These are phyloP conservation scores for Dermatophagoides farinae DNA, from an alignment of 1,140 invertebrate genomes.

Conservation along the genomic window DNA sequence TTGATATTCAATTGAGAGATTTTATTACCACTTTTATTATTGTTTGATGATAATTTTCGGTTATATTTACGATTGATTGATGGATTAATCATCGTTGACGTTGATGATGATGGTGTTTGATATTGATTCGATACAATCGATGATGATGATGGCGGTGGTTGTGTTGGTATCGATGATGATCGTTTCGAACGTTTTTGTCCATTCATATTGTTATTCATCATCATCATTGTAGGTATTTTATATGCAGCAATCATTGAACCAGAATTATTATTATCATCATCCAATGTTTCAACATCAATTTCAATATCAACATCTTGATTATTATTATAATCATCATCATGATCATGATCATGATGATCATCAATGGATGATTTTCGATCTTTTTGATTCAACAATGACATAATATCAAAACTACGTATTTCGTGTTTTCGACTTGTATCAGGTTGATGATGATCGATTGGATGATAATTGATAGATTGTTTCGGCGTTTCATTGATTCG, in stretches of 20 bases:
- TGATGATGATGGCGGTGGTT: not conserved
- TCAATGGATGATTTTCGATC: not conserved
- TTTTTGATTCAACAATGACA: conserved; percentile 17
- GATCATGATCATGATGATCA: not conserved
- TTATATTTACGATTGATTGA: not conserved
- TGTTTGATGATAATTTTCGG: not conserved
- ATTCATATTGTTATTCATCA: too few relatives aligned
- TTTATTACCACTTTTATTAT: not conserved
- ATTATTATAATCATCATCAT: not conserved
- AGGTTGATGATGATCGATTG: not conserved
- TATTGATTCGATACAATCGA: not conserved
- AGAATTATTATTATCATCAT: not conserved
- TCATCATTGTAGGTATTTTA: not conserved
- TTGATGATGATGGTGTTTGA: not conserved
- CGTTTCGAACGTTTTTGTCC: too few relatives aligned
- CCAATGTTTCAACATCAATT: conserved; percentile 2
- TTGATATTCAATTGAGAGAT: not conserved
- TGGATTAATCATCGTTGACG: not conserved
- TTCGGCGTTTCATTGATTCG: not conserved
- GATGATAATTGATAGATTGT: too few relatives aligned
- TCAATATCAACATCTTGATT: not conserved
- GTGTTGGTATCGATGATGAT: not conserved
- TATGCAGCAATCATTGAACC: not conserved
- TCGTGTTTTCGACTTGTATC: not conserved
- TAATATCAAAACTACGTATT: conserved; percentile 20